Evolutionary conservation across 2,888 invertebrate species (phyloP).

Genomic region (Pachliopta kotzebuea): DNA sequence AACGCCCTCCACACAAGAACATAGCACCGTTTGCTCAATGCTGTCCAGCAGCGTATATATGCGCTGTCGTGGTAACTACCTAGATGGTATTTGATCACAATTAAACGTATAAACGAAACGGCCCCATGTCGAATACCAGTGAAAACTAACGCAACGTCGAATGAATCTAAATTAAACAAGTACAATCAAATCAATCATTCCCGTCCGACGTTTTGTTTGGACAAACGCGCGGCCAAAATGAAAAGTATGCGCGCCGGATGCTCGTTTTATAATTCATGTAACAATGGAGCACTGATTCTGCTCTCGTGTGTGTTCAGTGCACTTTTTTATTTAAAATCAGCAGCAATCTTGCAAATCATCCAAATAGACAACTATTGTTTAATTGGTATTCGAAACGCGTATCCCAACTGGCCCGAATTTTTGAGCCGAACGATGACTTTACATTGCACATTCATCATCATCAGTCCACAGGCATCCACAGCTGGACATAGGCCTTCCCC

Average conservation of each 20-base stretch:
- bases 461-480: too few relatives aligned
- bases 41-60: neutral
- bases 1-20: neutral
- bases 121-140: neutral
- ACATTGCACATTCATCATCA: neutral
- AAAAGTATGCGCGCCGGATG: constrained; percentile 11
- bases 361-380: neutral
- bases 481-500: too few relatives aligned
- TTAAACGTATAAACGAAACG: neutral
- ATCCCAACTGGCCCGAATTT: too few relatives aligned
- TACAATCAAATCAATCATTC: constrained; percentile 29
- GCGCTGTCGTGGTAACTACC: neutral
- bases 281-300: constrained; percentile 18
- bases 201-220: constrained; percentile 24
- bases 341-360: neutral
- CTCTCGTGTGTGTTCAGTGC: neutral
- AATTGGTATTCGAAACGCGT: too few relatives aligned
- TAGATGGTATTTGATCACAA: neutral
- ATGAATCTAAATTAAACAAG: constrained; percentile 28
- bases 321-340: neutral
- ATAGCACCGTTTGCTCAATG: neutral
- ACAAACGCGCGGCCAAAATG: constrained; percentile 22
- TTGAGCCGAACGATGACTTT: neutral
- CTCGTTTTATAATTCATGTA: constrained; percentile 22
- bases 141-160: constrained; percentile 21